phyloP scores from a whole-genome alignment of 2,113 vertebrate species.

The Macrotis lagotis region DNA sequence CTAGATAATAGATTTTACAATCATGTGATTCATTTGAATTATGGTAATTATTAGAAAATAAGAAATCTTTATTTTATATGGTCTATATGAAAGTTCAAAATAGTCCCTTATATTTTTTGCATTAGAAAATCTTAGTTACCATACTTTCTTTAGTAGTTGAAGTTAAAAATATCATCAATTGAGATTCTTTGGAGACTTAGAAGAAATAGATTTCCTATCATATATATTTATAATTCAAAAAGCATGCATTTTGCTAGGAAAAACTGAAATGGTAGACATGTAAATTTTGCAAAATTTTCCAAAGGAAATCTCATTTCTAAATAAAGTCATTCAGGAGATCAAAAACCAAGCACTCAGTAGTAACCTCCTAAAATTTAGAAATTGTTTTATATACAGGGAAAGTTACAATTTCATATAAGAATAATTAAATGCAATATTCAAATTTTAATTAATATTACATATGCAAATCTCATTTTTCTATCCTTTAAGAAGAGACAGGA shows the following conservation, averaged over 20 bases:
- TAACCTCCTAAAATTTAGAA: background rate
- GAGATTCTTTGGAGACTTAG: constrained; percentile 14
- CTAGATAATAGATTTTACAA: background rate
- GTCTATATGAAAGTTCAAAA: constrained; percentile 19
- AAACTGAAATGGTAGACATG: background rate
- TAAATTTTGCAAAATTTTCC: background rate
- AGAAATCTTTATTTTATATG: constrained; percentile 8
- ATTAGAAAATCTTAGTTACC: constrained; percentile 56
- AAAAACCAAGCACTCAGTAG: background rate
- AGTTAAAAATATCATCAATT: constrained; percentile 61
- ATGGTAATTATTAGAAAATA: background rate
- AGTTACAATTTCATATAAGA: background rate
- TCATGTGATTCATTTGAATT: background rate
- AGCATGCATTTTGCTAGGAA: constrained; percentile 17
- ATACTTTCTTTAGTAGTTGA: constrained; percentile 15
- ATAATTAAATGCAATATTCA: background rate
- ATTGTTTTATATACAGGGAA: background rate
- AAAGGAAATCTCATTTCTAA: background rate
- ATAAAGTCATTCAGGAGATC: background rate
- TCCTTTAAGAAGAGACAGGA: background rate
- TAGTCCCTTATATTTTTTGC: constrained; percentile 19
- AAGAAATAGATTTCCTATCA: constrained; percentile 31
- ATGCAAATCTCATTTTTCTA: background rate
- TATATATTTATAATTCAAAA: constrained; percentile 14
- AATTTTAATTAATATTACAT: background rate